Conservation (phyloP, 1,140 invertebrate genomes). For the honey bee (Apis mellifera) region DNA sequence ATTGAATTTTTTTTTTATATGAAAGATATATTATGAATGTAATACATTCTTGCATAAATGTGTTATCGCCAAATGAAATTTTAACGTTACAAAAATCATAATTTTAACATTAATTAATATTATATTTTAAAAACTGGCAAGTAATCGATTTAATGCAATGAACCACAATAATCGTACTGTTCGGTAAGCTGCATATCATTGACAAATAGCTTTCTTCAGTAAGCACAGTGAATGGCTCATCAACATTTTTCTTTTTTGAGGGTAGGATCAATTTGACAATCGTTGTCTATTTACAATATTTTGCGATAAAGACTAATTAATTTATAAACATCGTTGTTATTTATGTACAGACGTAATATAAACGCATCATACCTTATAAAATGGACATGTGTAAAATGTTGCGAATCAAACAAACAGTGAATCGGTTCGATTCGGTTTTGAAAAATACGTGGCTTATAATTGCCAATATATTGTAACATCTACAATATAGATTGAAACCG, state of each 20-base stretch:
- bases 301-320: slow-evolving; percentile 55
- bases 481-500: neutral
- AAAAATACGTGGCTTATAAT: slow-evolving; percentile 10
- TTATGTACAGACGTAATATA: slow-evolving; percentile 57
- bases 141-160: slow-evolving; percentile 26
- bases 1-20: slow-evolving; percentile 7
- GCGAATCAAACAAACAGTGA: slow-evolving; percentile 46
- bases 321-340: slow-evolving; percentile 59
- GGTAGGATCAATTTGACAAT: slow-evolving; percentile 36
- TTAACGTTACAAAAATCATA: slow-evolving; percentile 18
- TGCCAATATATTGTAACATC: slow-evolving; percentile 18
- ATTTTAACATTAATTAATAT: slow-evolving; percentile 1
- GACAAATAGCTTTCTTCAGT: slow-evolving; percentile 28
- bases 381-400: slow-evolving; percentile 56
- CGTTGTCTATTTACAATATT: slow-evolving; percentile 52
- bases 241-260: slow-evolving; percentile 10
- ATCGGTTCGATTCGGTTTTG: slow-evolving; percentile 15
- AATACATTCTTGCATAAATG: neutral
- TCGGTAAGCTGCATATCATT: slow-evolving; percentile 43
- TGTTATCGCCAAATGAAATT: slow-evolving; percentile 13
- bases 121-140: slow-evolving; percentile 13
- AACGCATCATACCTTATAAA: slow-evolving; percentile 56
- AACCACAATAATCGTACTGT: slow-evolving; percentile 33
- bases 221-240: slow-evolving; percentile 22
- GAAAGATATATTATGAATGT: neutral